These are phyloP conservation scores for Drosophila tristis DNA, from an alignment of 1,140 invertebrate species.

Conservation along the genomic window DNA sequence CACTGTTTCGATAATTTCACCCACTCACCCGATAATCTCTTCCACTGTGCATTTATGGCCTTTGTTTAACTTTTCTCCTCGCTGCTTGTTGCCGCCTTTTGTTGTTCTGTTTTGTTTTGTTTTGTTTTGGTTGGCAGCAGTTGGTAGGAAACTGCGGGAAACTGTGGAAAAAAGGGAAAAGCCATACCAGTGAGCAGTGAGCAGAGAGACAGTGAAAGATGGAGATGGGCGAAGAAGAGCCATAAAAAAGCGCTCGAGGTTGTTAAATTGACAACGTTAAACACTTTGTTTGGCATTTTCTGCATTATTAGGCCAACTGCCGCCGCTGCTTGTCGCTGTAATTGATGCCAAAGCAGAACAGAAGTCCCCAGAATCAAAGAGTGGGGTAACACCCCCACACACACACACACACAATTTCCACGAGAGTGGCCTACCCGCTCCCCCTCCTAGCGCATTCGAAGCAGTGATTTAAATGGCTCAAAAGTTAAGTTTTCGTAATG, in stretches of 20 bases:
- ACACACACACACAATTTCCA: too few relatives aligned
- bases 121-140: constrained; percentile 43
- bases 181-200: not conserved
- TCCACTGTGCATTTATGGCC: constrained; percentile 62
- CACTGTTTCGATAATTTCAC: not conserved
- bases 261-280: constrained; percentile 83
- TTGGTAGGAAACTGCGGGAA: constrained; percentile 28
- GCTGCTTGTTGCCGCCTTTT: constrained; percentile 48
- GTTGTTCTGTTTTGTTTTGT: constrained; percentile 32
- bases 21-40: not conserved
- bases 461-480: constrained; percentile 81
- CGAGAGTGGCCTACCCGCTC: not conserved
- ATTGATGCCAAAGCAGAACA: constrained; percentile 57
- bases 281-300: constrained; percentile 83
- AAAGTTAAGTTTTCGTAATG: constrained; percentile 80
- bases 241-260: constrained; percentile 81
- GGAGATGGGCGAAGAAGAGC: constrained; percentile 12
- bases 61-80: constrained; percentile 72
- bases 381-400: not conserved
- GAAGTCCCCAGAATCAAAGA: constrained; percentile 12
- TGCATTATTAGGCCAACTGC: constrained; percentile 81
- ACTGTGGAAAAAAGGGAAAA: not conserved
- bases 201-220: not conserved
- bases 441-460: constrained; percentile 8
- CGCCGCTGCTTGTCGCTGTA: constrained; percentile 64